Percentiles rank a stretch among this genome's conserved stretches.
These are phyloP conservation scores for Hemicordylus capensis DNA, from an alignment of 2,113 vertebrate species.

Conservation along the genomic window DNA sequence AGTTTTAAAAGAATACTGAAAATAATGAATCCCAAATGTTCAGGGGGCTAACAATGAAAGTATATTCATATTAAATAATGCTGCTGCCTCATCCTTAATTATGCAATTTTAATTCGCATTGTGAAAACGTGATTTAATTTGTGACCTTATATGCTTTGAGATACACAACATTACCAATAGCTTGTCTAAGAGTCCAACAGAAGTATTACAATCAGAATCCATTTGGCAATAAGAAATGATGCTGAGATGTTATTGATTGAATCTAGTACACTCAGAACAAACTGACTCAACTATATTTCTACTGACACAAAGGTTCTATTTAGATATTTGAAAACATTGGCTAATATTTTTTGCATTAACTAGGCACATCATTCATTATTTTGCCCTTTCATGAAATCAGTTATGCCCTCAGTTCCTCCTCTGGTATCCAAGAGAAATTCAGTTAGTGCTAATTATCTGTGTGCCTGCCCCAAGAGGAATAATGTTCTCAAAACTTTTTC, in stretches of 20 bases:
- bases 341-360: conserved; percentile 38
- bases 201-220: conserved; percentile 67
- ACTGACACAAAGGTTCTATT: conserved; percentile 74
- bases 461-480: conserved; percentile 61
- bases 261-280: conserved; percentile 67
- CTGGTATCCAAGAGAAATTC: conserved; percentile 36
- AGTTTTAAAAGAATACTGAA: conserved; percentile 15
- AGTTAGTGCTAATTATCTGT: conserved; percentile 28
- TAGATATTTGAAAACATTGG: conserved; percentile 61
- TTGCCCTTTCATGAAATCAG: not conserved
- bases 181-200: conserved; percentile 48
- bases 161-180: conserved; percentile 41
- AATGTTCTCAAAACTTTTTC: conserved; percentile 60
- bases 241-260: conserved; percentile 77
- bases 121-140: conserved; percentile 30
- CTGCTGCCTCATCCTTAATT: not conserved
- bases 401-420: conserved; percentile 53
- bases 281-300: conserved; percentile 77
- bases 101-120: conserved; percentile 12
- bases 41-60: conserved; percentile 36
- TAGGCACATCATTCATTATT: conserved; percentile 22
- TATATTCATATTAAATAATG: conserved; percentile 20
- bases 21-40: conserved; percentile 24
- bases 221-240: conserved; percentile 68
- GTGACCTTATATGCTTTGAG: conserved; percentile 24